Evolutionary conservation across 2,797 vertebrate genomes (phyloP).

Genomic region (Falco berigora): DNA sequence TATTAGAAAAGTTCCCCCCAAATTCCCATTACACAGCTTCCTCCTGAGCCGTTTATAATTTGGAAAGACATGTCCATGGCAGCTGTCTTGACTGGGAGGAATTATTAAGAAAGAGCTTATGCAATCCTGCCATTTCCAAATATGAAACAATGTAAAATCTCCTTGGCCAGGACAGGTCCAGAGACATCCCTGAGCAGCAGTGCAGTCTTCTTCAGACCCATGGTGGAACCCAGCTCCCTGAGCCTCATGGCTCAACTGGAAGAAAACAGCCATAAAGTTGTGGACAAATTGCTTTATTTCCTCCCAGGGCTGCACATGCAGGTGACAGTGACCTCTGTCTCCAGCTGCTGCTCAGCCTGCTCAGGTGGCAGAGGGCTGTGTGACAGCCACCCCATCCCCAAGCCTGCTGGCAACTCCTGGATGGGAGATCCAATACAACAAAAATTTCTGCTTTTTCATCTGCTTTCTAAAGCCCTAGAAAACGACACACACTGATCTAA

Average conservation of each 20-base stretch:
- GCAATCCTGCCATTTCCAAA: not conserved
- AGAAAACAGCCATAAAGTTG: not conserved
- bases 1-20: not conserved
- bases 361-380: not conserved
- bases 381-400: not conserved
- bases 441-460: not conserved
- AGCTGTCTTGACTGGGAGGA: not conserved
- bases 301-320: not conserved
- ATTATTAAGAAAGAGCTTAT: not conserved
- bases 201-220: not conserved
- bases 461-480: not conserved
- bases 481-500: not conserved
- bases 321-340: not conserved
- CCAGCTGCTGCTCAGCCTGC: not conserved
- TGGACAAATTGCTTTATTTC: not conserved
- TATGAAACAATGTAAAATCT: not conserved
- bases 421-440: not conserved
- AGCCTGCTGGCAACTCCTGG: not conserved
- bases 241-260: not conserved
- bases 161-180: not conserved
- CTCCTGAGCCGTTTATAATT: not conserved
- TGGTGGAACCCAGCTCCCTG: not conserved
- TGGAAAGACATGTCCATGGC: not conserved
- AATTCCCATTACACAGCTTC: not conserved
- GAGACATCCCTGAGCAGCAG: not conserved